Evolutionary conservation across 2,797 vertebrate species (phyloP).

Genomic region (Rallus crepitans): DNA sequence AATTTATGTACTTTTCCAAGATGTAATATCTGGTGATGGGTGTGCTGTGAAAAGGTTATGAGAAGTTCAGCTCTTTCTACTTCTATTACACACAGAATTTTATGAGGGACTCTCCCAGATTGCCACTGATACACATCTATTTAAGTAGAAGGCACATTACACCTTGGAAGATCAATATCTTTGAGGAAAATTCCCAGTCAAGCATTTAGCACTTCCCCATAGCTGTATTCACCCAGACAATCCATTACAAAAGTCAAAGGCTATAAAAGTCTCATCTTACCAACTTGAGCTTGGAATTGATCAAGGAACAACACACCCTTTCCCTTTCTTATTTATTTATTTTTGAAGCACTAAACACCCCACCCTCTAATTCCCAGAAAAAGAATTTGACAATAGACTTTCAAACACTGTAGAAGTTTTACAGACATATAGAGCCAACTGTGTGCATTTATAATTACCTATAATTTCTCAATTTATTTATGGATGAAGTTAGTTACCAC

Average conservation of each 20-base stretch:
- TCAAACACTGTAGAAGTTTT: background rate
- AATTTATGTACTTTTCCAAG: background rate
- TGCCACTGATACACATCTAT: background rate
- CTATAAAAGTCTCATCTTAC: background rate
- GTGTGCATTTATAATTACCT: constrained; percentile 22
- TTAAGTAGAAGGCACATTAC: background rate
- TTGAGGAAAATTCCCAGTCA: background rate
- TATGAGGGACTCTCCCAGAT: background rate
- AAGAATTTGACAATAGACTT: constrained; percentile 5
- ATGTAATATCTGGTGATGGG: background rate
- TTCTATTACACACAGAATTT: background rate
- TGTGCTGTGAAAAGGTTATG: background rate
- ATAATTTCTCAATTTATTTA: constrained; percentile 34
- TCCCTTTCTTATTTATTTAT: constrained; percentile 57
- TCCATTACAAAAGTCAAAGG: background rate
- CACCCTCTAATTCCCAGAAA: constrained; percentile 22
- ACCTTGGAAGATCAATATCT: background rate
- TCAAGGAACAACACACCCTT: constrained; percentile 11
- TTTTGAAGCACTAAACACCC: constrained; percentile 6
- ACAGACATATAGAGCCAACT: background rate
- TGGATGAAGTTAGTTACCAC: constrained; percentile 11
- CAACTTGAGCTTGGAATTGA: background rate
- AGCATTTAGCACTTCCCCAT: background rate
- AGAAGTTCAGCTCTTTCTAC: background rate
- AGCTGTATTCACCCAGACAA: background rate